Conservation (phyloP, 2,888 invertebrate genomes). For the Zygogramma bicolorata region DNA sequence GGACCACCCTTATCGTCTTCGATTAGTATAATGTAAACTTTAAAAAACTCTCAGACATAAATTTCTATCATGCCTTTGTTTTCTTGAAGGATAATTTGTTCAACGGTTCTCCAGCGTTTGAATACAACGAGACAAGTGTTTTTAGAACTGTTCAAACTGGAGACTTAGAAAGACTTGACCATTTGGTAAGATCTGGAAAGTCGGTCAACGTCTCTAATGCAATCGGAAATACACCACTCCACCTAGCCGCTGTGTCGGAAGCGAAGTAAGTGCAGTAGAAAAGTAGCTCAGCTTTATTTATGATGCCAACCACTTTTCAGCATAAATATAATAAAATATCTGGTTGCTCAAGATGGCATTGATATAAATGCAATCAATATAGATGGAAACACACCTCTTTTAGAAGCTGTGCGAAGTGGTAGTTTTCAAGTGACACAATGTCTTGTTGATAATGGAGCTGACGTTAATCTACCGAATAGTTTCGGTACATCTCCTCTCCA, state of each 20-base stretch:
- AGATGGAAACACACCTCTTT: conserved; percentile 52
- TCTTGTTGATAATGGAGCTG: conserved; percentile 52
- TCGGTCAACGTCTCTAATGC: neutral
- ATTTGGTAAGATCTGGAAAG: neutral
- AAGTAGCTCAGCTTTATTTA: neutral
- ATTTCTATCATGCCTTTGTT: too few species aligned
- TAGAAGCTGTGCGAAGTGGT: conserved; percentile 42
- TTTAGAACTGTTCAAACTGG: neutral
- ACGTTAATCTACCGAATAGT: conserved; percentile 49
- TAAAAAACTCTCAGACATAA: too few species aligned
- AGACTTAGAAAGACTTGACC: neutral
- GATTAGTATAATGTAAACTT: too few species aligned
- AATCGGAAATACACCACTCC: neutral
- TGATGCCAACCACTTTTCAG: conserved; percentile 43
- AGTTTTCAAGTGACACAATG: conserved; percentile 34
- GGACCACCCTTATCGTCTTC: too few species aligned
- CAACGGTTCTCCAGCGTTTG: neutral
- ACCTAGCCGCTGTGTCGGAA: neutral
- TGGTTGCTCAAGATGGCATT: conserved; percentile 47
- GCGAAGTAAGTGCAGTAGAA: neutral
- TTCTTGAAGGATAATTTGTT: neutral
- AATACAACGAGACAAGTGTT: neutral
- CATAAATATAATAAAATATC: conserved; percentile 47
- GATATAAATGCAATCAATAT: conserved; percentile 51
- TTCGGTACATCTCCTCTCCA: conserved; percentile 53